These are phyloP conservation scores for Mus spicilegus DNA, from an alignment of 2,113 vertebrate species.

Conservation along the genomic window DNA sequence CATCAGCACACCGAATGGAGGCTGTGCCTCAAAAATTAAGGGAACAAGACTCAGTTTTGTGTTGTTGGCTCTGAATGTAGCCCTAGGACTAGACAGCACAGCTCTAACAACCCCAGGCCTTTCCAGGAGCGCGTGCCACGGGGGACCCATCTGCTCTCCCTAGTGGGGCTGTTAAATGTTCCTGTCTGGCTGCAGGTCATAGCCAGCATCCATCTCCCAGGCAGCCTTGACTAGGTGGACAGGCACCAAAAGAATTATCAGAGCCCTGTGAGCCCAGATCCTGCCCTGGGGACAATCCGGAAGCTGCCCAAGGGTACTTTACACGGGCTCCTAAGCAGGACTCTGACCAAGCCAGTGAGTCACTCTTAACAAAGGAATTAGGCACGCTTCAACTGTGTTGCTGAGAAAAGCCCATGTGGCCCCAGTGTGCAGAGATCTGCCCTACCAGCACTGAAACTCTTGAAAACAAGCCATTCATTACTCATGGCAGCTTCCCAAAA, in stretches of 20 bases:
- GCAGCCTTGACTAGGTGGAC: neutral
- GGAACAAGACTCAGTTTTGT: neutral
- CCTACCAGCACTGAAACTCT: neutral
- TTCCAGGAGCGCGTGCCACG: neutral
- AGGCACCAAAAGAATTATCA: neutral
- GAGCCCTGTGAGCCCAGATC: neutral
- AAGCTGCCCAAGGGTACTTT: neutral
- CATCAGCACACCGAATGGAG: neutral
- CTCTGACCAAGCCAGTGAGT: neutral
- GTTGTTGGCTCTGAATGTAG: neutral
- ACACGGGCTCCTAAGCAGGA: neutral
- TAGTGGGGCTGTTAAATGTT: neutral
- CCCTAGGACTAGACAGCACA: neutral
- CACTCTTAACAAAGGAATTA: neutral
- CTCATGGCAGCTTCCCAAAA: neutral
- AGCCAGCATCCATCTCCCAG: neutral
- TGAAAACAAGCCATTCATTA: neutral
- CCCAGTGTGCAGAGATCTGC: neutral
- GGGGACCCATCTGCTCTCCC: conserved; percentile 35
- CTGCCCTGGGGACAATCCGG: neutral
- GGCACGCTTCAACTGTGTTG: neutral
- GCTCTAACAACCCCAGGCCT: neutral
- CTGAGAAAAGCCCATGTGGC: neutral
- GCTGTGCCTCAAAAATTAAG: conserved; percentile 41
- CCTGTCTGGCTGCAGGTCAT: neutral